Percentiles rank a stretch among this genome's conserved stretches.
Conservation (phyloP, 2,888 invertebrate species). For the Spisula subtruncata region DNA sequence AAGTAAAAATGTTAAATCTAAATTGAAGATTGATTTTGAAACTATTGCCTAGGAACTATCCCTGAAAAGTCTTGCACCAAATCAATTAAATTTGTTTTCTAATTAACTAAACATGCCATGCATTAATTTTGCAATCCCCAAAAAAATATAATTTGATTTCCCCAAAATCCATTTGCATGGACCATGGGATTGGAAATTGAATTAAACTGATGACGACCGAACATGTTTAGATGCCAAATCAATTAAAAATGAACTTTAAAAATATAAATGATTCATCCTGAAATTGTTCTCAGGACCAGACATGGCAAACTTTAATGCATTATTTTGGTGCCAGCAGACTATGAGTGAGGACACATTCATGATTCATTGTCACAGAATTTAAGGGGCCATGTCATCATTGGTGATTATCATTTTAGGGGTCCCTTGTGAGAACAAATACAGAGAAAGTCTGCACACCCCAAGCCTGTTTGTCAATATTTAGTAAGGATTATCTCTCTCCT, state of each 20-base stretch:
- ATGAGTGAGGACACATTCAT: not conserved
- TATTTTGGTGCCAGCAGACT: not conserved
- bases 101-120: not conserved
- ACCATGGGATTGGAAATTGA: not conserved
- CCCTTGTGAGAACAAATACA: not conserved
- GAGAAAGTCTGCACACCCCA: not conserved
- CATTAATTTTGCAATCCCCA: not conserved
- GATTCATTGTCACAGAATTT: conserved; percentile 18
- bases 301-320: not conserved
- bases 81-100: not conserved
- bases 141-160: not conserved
- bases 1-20: too few relatives aligned
- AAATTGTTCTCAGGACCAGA: not conserved
- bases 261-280: not conserved
- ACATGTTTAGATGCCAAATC: not conserved
- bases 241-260: conserved; percentile 25
- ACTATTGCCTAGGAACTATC: not conserved
- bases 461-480: not conserved
- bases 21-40: not conserved
- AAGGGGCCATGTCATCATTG: not conserved
- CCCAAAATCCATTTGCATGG: not conserved
- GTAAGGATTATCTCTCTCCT: not conserved
- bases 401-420: not conserved
- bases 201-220: not conserved
- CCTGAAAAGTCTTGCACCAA: not conserved